These are phyloP conservation scores for Bombus huntii DNA, from an alignment of 1,140 invertebrate species.

Conservation along the genomic window DNA sequence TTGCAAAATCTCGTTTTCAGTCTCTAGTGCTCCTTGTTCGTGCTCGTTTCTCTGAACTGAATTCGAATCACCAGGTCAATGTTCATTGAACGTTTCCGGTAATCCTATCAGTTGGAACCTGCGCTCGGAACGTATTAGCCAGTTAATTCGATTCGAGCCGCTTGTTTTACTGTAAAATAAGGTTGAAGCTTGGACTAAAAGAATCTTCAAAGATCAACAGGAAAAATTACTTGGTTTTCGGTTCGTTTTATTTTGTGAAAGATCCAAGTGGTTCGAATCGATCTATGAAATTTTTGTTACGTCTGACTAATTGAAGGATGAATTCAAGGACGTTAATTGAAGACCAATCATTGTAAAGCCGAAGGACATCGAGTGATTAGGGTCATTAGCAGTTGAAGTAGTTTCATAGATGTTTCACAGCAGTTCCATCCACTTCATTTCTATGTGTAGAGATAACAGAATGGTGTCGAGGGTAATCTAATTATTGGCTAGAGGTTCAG, in stretches of 20 bases:
- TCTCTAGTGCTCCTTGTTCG: not conserved
- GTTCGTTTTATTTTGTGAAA: not conserved
- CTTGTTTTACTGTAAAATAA: constrained; percentile 4
- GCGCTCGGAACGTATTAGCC: constrained; percentile 3
- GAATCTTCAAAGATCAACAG: not conserved
- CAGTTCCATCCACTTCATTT: constrained; percentile 12
- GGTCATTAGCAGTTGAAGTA: constrained; percentile 39
- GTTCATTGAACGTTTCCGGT: constrained; percentile 28
- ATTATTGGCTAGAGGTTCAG: constrained; percentile 29
- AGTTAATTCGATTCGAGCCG: not conserved
- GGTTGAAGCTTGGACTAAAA: too few relatives aligned
- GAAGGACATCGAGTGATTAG: constrained; percentile 19
- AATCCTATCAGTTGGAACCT: constrained; percentile 31
- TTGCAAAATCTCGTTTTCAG: not conserved
- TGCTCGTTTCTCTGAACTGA: not conserved
- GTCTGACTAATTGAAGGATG: not conserved
- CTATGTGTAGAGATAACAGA: constrained; percentile 9
- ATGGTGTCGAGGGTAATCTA: constrained; percentile 37
- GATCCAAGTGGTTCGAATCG: not conserved
- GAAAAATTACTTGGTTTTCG: not conserved
- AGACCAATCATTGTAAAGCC: not conserved
- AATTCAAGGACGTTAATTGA: not conserved
- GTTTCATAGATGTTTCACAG: constrained; percentile 25
- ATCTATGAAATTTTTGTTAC: not conserved
- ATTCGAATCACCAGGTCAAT: constrained; percentile 18